These are phyloP conservation scores for Chloromyia formosa DNA, from an alignment of 2,888 invertebrate species.

Conservation along the genomic window DNA sequence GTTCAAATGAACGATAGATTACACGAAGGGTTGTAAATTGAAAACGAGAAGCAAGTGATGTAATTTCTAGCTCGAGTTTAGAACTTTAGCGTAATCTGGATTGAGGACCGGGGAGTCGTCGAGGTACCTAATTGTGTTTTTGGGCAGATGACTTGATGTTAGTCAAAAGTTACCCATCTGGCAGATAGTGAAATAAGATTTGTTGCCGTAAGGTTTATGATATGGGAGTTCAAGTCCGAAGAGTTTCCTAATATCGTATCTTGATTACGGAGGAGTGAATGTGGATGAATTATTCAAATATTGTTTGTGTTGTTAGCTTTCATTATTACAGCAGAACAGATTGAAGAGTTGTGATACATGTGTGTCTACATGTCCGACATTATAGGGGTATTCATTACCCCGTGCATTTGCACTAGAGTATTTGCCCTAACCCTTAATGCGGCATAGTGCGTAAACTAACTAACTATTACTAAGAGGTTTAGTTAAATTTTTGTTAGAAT, in stretches of 20 bases:
- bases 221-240: not conserved
- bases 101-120: slow-evolving; percentile 5
- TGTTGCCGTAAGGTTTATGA: slow-evolving; percentile 7
- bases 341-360: too few relatives aligned
- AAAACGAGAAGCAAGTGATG: slow-evolving; percentile 40
- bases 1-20: slow-evolving; percentile 29
- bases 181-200: slow-evolving; percentile 13
- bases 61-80: slow-evolving; percentile 23
- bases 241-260: not conserved
- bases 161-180: slow-evolving; percentile 21
- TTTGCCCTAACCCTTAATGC: too few relatives aligned
- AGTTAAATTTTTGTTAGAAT: too few relatives aligned
- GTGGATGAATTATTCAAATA: too few relatives aligned
- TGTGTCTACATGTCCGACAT: too few relatives aligned
- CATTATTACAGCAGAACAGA: too few relatives aligned
- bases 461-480: too few relatives aligned
- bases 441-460: too few relatives aligned
- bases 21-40: slow-evolving; percentile 29
- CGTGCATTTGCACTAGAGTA: too few relatives aligned
- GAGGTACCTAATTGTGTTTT: slow-evolving; percentile 22
- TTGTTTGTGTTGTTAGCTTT: too few relatives aligned
- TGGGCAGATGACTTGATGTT: not conserved
- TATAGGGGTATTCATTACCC: too few relatives aligned
- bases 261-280: not conserved
- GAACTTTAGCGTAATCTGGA: slow-evolving; percentile 13